Percentiles rank a stretch among this genome's conserved stretches.
These are phyloP conservation scores for Nannobrachium achirus DNA, from an alignment of 2,113 vertebrate genomes.

Conservation along the genomic window DNA sequence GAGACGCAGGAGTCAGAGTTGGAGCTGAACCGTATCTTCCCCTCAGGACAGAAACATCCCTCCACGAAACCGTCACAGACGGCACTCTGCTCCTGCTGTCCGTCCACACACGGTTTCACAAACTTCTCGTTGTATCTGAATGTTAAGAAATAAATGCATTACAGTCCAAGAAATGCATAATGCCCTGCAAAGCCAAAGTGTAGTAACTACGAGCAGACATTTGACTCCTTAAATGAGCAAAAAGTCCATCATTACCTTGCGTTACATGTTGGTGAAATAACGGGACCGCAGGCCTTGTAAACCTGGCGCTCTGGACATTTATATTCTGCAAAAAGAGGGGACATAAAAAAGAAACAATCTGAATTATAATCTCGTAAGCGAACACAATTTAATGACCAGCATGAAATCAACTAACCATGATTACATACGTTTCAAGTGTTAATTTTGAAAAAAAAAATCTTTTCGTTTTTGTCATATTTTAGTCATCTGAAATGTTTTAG, in stretches of 20 bases:
- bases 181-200: neutral
- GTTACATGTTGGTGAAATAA: slow-evolving; percentile 79
- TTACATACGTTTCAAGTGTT: too few species aligned
- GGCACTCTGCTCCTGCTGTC: too few species aligned
- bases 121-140: slow-evolving; percentile 62
- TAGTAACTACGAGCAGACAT: too few species aligned
- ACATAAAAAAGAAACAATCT: slow-evolving; percentile 1
- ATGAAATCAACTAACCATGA: neutral
- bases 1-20: slow-evolving; percentile 68
- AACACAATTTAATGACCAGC: neutral
- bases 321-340: slow-evolving; percentile 70
- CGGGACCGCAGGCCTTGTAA: slow-evolving; percentile 85
- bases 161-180: neutral
- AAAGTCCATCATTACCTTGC: slow-evolving; percentile 68
- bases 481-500: too few species aligned
- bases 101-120: too few species aligned
- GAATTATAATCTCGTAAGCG: neutral
- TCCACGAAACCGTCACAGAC: slow-evolving; percentile 65
- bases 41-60: slow-evolving; percentile 87
- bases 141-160: neutral
- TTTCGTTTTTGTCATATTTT: too few species aligned
- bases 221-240: neutral
- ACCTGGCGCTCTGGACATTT: slow-evolving; percentile 75
- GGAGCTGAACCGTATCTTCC: slow-evolving; percentile 52
- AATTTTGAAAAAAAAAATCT: neutral